Percentiles rank a stretch among this genome's conserved stretches.
Conservation (phyloP, 2,113 vertebrate species). For the Antigone vipio region DNA sequence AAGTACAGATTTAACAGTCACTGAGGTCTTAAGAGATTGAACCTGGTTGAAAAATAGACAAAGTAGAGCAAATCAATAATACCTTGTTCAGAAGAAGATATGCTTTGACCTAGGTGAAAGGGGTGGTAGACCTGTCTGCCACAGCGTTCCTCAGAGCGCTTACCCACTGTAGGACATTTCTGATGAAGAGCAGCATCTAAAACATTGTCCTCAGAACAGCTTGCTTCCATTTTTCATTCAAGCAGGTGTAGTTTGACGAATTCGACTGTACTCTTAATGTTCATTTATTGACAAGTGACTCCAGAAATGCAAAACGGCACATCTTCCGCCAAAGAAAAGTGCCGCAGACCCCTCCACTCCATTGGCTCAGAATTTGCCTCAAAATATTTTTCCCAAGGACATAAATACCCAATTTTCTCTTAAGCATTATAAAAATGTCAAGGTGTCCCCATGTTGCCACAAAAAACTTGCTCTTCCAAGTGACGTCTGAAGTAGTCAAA, state of each 20-base stretch:
- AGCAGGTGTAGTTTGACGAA: neutral
- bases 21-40: neutral
- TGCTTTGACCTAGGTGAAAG: neutral
- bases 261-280: neutral
- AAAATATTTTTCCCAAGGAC: neutral
- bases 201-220: neutral
- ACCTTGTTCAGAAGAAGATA: neutral
- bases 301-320: neutral
- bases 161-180: neutral
- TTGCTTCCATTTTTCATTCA: neutral
- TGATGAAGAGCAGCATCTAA: neutral
- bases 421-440: neutral
- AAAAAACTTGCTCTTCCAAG: neutral
- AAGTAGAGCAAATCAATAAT: neutral
- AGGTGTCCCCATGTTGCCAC: neutral
- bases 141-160: rapidly evolving
- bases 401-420: neutral
- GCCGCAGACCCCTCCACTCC: neutral
- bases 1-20: neutral
- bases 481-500: neutral
- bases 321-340: neutral
- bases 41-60: neutral
- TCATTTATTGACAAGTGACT: neutral
- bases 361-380: neutral
- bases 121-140: neutral